Base-by-base conservation (phyloP, 1,140 invertebrate genomes). In the Penaeus chinensis region DNA sequence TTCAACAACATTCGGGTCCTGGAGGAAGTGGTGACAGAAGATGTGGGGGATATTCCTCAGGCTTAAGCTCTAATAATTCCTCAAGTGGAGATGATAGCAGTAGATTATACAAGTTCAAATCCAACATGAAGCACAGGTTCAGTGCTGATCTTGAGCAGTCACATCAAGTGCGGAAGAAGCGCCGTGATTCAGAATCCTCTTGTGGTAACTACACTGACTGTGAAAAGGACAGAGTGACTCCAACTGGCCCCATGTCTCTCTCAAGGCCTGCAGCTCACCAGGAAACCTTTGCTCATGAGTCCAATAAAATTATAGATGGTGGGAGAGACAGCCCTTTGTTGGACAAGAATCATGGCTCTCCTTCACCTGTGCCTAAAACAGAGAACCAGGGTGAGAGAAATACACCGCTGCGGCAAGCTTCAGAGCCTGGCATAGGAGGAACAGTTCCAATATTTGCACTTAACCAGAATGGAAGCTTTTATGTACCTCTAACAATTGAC, bases 101-200 rank as follows among this genome's bases (percentile, higher is more conserved):
- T 79, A 88, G 84, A 61, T 47, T 89, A 22, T 90, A 98, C 93
- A 98, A 99, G 93, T 98, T 98, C 93, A 99, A 99, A 93, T 98
- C 96, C 90, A 97, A 96, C 90, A 98, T 99, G 87, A 97, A 98
- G 90, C 95, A 97, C 91, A 93, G 97, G 76, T 98, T 98, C 91
- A 90, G 89, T 79, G 89, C 85, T 62, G 89, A 90, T 79, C 76
- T 88, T 8, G 92, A 92, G 22, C 90, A 91, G 37, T 88, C 85
- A 7, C 88, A 88, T 42, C 83, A 89, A 54, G 85, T 86, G 18
- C 88, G 76, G 19, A 90, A 91, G 37, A 90, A 91, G 66, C 71
- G 84, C 74, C 66, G 85, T 4, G 87, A 88, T 62, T 85, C 82
- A n/a, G 82, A 85, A 47, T 87, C 81, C 54, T 90, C 66, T 47